A percentile compares a stretch with the other conserved stretches of the same genome.
Evolutionary conservation across 2,113 vertebrate species (phyloP).

Genomic region (Mobula birostris): DNA sequence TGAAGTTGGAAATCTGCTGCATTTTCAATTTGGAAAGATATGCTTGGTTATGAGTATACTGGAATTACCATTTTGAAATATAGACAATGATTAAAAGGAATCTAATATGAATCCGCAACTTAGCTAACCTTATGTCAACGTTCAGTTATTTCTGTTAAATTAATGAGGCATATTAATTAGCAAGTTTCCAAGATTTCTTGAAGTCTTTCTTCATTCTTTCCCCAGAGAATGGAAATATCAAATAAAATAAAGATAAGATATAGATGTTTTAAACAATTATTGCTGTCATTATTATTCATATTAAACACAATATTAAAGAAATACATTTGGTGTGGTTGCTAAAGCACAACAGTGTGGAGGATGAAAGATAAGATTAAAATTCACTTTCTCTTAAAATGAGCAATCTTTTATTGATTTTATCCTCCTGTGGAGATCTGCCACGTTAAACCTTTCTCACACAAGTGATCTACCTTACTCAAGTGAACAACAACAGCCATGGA

Average conservation of each 20-base stretch:
- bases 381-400: background rate
- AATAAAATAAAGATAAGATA: background rate
- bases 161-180: background rate
- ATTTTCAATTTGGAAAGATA: background rate
- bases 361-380: slow-evolving; percentile 1
- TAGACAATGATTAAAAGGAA: background rate
- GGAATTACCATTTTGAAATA: background rate
- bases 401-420: background rate
- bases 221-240: background rate
- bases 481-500: background rate
- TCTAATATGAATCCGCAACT: background rate
- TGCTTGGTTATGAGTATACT: background rate
- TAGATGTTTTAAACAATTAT: background rate
- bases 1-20: background rate
- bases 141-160: background rate
- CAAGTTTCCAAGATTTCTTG: background rate
- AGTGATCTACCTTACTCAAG: background rate
- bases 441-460: background rate
- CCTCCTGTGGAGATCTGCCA: background rate
- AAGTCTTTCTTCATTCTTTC: background rate
- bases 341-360: background rate
- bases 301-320: background rate
- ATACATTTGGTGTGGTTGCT: background rate
- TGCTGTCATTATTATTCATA: background rate
- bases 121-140: background rate